Conservation (phyloP, 2,888 invertebrate species). For the Lithophane leautieri region DNA sequence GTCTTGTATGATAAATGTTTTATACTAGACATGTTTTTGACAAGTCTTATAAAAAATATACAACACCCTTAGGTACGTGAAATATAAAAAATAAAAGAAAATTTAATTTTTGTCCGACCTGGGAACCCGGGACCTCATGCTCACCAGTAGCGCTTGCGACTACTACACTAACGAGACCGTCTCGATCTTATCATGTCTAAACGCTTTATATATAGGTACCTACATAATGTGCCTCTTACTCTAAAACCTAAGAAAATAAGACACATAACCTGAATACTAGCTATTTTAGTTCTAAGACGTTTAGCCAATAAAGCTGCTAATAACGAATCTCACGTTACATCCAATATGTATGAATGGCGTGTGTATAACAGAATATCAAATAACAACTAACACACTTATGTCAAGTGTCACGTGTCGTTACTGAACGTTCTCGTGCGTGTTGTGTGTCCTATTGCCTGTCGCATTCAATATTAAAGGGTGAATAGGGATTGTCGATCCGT, state of each 20-base stretch:
- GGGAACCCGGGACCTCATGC: no score
- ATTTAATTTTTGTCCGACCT: no score
- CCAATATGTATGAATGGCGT: constrained; percentile 23
- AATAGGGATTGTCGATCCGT: neutral
- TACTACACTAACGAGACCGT: no score
- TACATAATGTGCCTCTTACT: neutral
- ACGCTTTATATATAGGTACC: neutral
- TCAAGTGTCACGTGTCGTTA: constrained; percentile 28
- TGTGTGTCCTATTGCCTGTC: neutral
- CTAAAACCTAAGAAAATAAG: constrained; percentile 27
- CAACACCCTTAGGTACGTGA: no score
- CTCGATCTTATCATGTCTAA: neutral
- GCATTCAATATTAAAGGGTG: constrained; percentile 31
- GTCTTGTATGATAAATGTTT: no score
- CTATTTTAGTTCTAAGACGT: neutral
- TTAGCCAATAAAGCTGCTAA: constrained; percentile 10
- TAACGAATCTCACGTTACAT: constrained; percentile 9
- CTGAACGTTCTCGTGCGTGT: neutral
- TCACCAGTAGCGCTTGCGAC: no score
- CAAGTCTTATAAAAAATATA: no score
- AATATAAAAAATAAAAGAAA: no score
- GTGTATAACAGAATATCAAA: constrained; percentile 24
- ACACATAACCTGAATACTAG: neutral
- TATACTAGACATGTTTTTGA: no score
- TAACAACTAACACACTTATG: constrained; percentile 41